Base-by-base conservation (phyloP, 2,888 invertebrate species). In the Drosophila quinaria region DNA sequence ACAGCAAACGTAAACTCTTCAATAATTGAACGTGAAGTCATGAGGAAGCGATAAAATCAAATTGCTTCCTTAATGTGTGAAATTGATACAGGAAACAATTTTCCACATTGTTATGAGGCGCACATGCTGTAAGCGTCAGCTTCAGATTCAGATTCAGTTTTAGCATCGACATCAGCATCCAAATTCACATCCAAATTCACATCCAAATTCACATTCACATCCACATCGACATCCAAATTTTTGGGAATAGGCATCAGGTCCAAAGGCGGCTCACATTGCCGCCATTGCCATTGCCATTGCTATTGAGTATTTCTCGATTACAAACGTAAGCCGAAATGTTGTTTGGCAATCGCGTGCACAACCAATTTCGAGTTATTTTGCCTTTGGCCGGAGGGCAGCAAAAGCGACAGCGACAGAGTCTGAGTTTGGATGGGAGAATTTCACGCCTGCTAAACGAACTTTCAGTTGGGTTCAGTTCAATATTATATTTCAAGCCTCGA, bases 41-140 rank as follows among this genome's bases (percentile, higher is more conserved):
- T 88, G 86, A 90, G 91, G 91, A 91, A 92, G 90, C 89, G 90
- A 91, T 92, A 92, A 91, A 91, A 91, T 91, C 90, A 89, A 92
- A 91, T 91, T 90, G 91, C 89, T 92, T 92, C 92, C 91, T 91
- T 91, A 91, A 91, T 91, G 90, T 92, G 91, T 91, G 90, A 92
- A 92, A 91, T 92, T 91, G 91, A 91, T 91, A 90, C 91, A 90
- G 92, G 92, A 91, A 92, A 90, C 90, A 91, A 92, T 91, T 92
- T 92, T 89, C 86, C 90, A 90, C 91, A 91, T 91, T 92, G 89
- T 90, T 90, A 91, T 90, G 82, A 82, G 88, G 77, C 87, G 81
- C 90, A 89, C 85, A 80, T 85, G 84, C 67, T 80, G 78, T 65
- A 78, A 70, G 49, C 58, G 50, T 22, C 35, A 44, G 59, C 47